phyloP scores from a whole-genome alignment of 2,888 invertebrate genomes.

The Cordilura impudica region DNA sequence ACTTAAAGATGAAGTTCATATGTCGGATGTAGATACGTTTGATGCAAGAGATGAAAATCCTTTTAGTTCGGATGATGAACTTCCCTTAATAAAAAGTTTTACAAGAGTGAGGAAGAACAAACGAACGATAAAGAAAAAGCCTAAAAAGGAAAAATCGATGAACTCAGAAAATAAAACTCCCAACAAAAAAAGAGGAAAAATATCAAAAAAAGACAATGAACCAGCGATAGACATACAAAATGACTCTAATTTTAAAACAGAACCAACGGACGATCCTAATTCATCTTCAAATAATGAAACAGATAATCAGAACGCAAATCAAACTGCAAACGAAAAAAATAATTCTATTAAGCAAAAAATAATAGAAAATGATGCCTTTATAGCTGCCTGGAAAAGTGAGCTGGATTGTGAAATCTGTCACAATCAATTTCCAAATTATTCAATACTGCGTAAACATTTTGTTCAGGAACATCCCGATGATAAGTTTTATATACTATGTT shows the following conservation, averaged over 20 bases:
- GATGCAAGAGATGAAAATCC: slow-evolving; percentile 35
- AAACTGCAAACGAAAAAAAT: slow-evolving; percentile 3
- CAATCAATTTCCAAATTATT: slow-evolving; percentile 49
- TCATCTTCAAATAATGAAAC: slow-evolving; percentile 7
- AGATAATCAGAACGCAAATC: not conserved
- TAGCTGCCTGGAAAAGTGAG: slow-evolving; percentile 61
- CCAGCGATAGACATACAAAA: not conserved
- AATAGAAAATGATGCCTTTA: slow-evolving; percentile 62
- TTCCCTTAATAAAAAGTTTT: slow-evolving; percentile 58
- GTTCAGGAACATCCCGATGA: slow-evolving; percentile 56
- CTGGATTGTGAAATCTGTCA: slow-evolving; percentile 62
- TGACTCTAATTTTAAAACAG: not conserved
- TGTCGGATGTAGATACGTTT: slow-evolving; percentile 41
- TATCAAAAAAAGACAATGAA: not conserved
- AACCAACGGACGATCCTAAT: not conserved
- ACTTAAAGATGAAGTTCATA: slow-evolving; percentile 44
- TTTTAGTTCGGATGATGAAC: slow-evolving; percentile 59
- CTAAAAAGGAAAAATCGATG: not conserved
- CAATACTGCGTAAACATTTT: slow-evolving; percentile 61
- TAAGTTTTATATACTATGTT: slow-evolving; percentile 63
- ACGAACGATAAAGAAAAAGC: slow-evolving; percentile 52
- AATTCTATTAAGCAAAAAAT: slow-evolving; percentile 37
- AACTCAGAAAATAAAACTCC: not conserved
- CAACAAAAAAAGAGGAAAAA: slow-evolving; percentile 2
- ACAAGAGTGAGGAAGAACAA: slow-evolving; percentile 49